Evolutionary conservation across 1,140 invertebrate genomes (phyloP).

Genomic region (Mamestra configurata): DNA sequence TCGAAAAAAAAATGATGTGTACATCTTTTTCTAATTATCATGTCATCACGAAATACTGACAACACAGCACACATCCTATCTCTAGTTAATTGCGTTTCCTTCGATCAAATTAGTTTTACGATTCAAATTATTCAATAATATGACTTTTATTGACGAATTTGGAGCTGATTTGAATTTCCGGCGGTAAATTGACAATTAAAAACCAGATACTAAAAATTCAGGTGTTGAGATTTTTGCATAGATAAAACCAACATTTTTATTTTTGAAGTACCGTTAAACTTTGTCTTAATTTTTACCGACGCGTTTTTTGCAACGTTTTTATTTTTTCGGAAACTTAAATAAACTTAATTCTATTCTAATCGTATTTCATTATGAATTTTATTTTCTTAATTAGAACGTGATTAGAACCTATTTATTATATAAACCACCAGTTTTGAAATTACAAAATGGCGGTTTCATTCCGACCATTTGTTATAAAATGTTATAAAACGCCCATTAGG

Average conservation of each 20-base stretch:
- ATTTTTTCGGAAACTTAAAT: neutral
- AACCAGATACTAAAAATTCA: neutral
- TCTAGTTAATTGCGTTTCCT: conserved; percentile 21
- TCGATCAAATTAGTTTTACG: conserved; percentile 25
- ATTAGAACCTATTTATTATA: neutral
- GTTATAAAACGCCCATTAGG: conserved; percentile 14
- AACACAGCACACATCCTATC: neutral
- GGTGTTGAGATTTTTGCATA: neutral
- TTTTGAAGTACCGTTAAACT: neutral
- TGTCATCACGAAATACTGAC: neutral
- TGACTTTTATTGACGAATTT: conserved; percentile 13
- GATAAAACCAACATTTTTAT: neutral
- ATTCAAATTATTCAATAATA: conserved; percentile 33
- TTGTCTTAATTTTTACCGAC: neutral
- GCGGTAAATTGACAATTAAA: conserved; percentile 23
- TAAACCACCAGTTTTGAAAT: neutral
- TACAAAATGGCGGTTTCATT: neutral
- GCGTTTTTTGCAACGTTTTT: neutral
- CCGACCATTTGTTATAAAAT: neutral
- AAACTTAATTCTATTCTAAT: neutral
- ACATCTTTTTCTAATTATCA: neutral
- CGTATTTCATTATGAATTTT: neutral
- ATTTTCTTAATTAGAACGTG: neutral
- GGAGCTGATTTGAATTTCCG: conserved; percentile 3
- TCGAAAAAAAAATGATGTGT: neutral